Evolutionary conservation across 1,140 invertebrate species (phyloP).

Genomic region (Oryctes rhinoceros): DNA sequence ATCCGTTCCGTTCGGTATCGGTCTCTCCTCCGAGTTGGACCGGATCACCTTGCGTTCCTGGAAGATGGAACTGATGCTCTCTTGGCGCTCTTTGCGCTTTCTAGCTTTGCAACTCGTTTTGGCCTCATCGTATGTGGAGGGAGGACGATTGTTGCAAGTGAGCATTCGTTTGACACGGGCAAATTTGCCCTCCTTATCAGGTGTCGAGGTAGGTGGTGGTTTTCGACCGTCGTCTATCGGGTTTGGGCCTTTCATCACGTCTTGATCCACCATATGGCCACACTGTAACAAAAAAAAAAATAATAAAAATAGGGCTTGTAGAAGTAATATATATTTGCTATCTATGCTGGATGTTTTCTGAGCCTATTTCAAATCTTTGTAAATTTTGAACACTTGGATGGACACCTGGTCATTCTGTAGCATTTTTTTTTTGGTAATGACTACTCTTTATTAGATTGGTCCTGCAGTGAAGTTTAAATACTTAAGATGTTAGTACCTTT

Average conservation of each 20-base stretch:
- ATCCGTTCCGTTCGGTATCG: constrained; percentile 58
- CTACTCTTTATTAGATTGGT: too few species aligned
- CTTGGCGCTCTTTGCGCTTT: constrained; percentile 81
- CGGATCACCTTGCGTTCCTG: constrained; percentile 80
- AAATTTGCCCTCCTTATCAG: constrained; percentile 49
- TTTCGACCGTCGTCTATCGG: constrained; percentile 52
- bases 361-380: too few species aligned
- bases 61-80: constrained; percentile 69
- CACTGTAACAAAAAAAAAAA: constrained; percentile 46
- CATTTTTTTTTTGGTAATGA: too few species aligned
- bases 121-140: constrained; percentile 56
- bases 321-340: too few species aligned
- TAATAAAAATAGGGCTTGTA: neutral
- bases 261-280: constrained; percentile 52
- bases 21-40: constrained; percentile 76
- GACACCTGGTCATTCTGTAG: too few species aligned
- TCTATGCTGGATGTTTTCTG: too few species aligned
- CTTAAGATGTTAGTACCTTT: too few species aligned
- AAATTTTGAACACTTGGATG: too few species aligned
- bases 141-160: constrained; percentile 41
- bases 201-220: constrained; percentile 42
- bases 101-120: constrained; percentile 61
- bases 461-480: too few species aligned
- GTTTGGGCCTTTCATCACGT: constrained; percentile 57
- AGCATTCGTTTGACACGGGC: constrained; percentile 50